Evolutionary conservation across 2,888 invertebrate genomes (phyloP), one percentile per base, ranked within the genome.

Genomic region (Metallyticus violacea): DNA sequence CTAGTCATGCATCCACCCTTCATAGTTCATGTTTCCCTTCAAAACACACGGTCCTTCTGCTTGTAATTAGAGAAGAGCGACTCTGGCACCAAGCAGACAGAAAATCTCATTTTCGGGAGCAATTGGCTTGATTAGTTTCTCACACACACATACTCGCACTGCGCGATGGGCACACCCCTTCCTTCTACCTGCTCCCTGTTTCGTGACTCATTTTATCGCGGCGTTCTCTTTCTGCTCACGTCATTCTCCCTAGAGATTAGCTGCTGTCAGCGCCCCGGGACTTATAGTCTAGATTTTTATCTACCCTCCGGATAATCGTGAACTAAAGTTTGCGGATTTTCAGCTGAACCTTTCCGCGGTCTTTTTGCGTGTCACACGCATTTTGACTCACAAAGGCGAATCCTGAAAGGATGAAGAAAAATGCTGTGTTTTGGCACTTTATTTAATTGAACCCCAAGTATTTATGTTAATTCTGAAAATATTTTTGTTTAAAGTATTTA

Each of bases 71-170:
- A 9, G 30, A 81, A 40, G 30, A 29, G 28, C 26, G 79, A 26
- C 27, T 79, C 28, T 22, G 15, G 27, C 22, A 81, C 81, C 29
- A 25, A 81, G 25, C 25, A 25, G 25, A 29, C n/a, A 28, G 79
- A 81, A 81, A 81, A 81, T 81, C 81, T 81, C 81, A 81, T 81
- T 81, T 81, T 26, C 81, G 25, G 81, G 25, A 81, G 28, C 81
- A 81, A 81, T 30, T 81, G 81, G 25, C 81, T 81, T 81, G 81
- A 81, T 81, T 81, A 81, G 81, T 81, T 81, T 40, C 30, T 30
- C 40, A 81, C 81, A 81, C 81, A 81, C 81, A 81, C 81, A 81
- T 29, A 81, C 81, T 81, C 26, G n/a, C 3, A 30, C 30, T 25
- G 28, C n/a, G 40, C 7, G 81, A n/a, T 7, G n/a, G 29, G 25